A percentile compares a stretch with the other conserved stretches of the same genome.
phyloP scores from a whole-genome alignment of 2,113 vertebrate species.

The Protomyctophum bolini region DNA sequence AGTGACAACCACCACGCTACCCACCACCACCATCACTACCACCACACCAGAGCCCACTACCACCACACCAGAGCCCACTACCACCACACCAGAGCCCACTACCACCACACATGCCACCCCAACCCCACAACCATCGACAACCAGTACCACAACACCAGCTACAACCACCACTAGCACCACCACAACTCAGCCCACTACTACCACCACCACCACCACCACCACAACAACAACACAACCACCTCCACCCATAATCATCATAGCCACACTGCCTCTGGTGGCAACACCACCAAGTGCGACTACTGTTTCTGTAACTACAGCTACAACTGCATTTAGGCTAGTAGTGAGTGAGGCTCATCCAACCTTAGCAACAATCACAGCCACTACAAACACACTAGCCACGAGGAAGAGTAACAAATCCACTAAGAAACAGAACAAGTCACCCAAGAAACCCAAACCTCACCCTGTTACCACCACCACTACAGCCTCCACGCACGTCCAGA shows the following conservation, averaged over 20 bases:
- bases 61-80: constrained; percentile 6
- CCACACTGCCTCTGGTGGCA: constrained; percentile 31
- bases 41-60: constrained; percentile 10
- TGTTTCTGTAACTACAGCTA: neutral
- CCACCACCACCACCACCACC: constrained; percentile 9
- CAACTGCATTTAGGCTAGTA: neutral
- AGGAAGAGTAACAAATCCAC: constrained; percentile 47
- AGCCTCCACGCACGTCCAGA: neutral
- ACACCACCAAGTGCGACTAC: constrained; percentile 4
- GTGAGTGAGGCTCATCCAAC: neutral
- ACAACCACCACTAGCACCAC: constrained; percentile 18
- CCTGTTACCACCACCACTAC: constrained; percentile 7
- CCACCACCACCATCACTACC: constrained; percentile 1
- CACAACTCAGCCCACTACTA: neutral
- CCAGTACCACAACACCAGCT: constrained; percentile 13
- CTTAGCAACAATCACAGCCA: constrained; percentile 7
- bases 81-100: constrained; percentile 14
- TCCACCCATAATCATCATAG: constrained; percentile 45
- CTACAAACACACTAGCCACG: neutral
- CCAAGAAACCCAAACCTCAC: constrained; percentile 61
- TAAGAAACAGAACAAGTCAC: constrained; percentile 64
- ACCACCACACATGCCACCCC: constrained; percentile 16
- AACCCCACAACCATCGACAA: neutral
- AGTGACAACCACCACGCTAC: constrained; percentile 23
- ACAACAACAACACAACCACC: constrained; percentile 15